These are phyloP conservation scores for Chlamydotis undulata DNA, from an alignment of 2,113 vertebrate genomes.

Conservation along the genomic window DNA sequence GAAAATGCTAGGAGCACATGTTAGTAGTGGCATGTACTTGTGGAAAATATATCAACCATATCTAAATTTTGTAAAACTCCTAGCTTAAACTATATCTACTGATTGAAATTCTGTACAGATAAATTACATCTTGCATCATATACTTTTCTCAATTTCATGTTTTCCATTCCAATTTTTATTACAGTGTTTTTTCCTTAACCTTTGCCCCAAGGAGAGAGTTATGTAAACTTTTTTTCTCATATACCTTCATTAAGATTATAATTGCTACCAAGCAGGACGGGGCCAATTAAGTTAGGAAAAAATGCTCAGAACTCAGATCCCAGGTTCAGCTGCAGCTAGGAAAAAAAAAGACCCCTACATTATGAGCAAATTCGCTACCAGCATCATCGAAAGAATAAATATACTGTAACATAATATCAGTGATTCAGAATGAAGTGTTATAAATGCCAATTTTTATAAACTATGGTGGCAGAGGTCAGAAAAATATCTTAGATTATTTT, in stretches of 20 bases:
- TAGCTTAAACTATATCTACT: neutral
- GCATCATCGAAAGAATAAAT: neutral
- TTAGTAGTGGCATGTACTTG: neutral
- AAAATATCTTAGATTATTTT: conserved; percentile 1
- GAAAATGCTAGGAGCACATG: neutral
- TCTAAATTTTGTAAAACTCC: neutral
- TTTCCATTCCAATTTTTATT: neutral
- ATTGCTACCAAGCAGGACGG: neutral
- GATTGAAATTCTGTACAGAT: neutral
- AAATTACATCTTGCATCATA: neutral
- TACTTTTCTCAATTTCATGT: neutral
- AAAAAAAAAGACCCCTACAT: neutral
- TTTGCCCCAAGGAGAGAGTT: neutral
- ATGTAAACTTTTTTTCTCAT: neutral
- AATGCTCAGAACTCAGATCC: neutral
- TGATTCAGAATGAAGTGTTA: neutral
- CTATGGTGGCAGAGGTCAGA: neutral
- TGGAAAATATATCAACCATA: neutral
- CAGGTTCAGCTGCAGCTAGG: neutral
- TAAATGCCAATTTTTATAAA: neutral
- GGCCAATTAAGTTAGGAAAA: neutral
- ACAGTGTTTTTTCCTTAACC: neutral
- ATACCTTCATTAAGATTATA: neutral
- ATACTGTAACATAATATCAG: neutral
- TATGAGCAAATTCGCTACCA: neutral